phyloP scores from a whole-genome alignment of 2,888 invertebrate species.

The Ischnus inquisitorius region DNA sequence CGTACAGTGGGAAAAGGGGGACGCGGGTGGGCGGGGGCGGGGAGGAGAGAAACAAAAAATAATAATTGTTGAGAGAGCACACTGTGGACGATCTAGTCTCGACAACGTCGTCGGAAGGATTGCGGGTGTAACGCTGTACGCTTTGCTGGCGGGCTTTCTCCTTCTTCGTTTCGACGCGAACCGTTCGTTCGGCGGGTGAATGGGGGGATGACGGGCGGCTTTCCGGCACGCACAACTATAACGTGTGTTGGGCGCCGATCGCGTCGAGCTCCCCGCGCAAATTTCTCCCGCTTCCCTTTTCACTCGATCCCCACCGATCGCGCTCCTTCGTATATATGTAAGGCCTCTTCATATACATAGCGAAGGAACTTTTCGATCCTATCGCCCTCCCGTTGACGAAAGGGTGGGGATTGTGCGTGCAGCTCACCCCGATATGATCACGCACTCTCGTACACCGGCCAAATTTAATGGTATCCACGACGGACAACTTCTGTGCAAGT shows the following conservation, averaged over 20 bases:
- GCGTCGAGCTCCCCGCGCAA: conserved; percentile 54
- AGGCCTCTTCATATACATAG: background rate
- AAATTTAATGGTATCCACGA: background rate
- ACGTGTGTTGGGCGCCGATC: conserved; percentile 45
- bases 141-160: conserved; percentile 59
- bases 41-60: conserved; percentile 14
- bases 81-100: conserved; percentile 61
- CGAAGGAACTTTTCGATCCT: conserved; percentile 46
- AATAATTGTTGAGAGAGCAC: conserved; percentile 52
- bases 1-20: background rate
- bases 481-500: background rate
- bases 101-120: conserved; percentile 66
- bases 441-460: conserved; percentile 27
- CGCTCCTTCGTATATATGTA: background rate
- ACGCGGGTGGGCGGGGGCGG: background rate
- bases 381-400: conserved; percentile 31
- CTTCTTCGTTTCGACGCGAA: conserved; percentile 58
- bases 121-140: conserved; percentile 53
- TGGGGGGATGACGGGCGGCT: conserved; percentile 41
- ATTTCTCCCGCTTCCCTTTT: conserved; percentile 59
- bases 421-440: conserved; percentile 30
- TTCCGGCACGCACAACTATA: conserved; percentile 55
- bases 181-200: conserved; percentile 49
- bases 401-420: conserved; percentile 35
- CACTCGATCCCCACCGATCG: conserved; percentile 15